These are phyloP conservation scores for Plectrocnemia conspersa DNA, from an alignment of 1,140 invertebrate species.

Conservation along the genomic window DNA sequence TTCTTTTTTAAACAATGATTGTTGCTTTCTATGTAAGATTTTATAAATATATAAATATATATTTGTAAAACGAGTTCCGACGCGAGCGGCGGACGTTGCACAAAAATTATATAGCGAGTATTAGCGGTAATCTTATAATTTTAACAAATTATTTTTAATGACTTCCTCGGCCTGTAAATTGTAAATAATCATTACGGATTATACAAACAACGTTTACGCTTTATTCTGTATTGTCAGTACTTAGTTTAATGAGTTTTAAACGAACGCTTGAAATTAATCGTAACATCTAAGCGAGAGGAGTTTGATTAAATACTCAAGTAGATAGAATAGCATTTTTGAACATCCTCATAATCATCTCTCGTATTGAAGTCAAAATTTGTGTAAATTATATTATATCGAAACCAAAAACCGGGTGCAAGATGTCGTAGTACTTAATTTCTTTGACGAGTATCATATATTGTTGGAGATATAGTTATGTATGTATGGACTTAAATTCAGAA, in stretches of 20 bases:
- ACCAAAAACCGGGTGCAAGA: no score
- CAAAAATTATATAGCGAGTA: slow-evolving; percentile 20
- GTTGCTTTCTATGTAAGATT: slow-evolving; percentile 28
- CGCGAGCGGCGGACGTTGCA: slow-evolving; percentile 30
- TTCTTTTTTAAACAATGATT: slow-evolving; percentile 22
- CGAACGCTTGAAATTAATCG: slow-evolving; percentile 20
- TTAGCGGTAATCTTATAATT: slow-evolving; percentile 26
- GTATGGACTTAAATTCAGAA: no score
- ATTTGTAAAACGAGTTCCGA: slow-evolving; percentile 25
- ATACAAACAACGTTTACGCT: slow-evolving; percentile 33
- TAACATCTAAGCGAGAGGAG: slow-evolving; percentile 27
- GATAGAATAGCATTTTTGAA: slow-evolving; percentile 30
- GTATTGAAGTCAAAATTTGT: background rate
- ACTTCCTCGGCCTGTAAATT: slow-evolving; percentile 35
- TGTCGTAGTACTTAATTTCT: no score
- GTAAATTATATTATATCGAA: background rate
- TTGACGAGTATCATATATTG: no score
- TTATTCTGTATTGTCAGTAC: slow-evolving; percentile 37
- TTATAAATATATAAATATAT: slow-evolving; percentile 14
- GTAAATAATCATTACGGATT: slow-evolving; percentile 35
- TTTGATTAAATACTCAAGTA: slow-evolving; percentile 35
- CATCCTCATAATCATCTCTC: background rate
- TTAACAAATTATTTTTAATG: slow-evolving; percentile 32
- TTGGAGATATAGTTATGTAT: no score
- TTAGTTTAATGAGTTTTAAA: slow-evolving; percentile 35